A percentile compares a stretch with the other conserved stretches of the same genome.
Evolutionary conservation across 2,113 vertebrate genomes (phyloP).

Genomic region (Notarius lentiginosus): DNA sequence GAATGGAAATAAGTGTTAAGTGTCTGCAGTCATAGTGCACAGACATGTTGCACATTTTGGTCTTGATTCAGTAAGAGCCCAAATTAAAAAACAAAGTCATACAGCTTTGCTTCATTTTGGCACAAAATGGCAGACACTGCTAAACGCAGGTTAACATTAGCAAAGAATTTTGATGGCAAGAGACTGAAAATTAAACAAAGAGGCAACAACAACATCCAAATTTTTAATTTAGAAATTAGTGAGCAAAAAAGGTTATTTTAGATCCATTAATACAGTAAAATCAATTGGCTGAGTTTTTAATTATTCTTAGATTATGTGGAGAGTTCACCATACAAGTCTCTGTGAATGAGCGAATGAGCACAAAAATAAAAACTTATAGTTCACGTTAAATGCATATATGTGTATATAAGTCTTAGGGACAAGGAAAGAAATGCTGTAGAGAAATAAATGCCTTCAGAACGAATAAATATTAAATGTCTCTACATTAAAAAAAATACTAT

Average conservation of each 20-base stretch:
- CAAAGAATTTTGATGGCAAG: neutral
- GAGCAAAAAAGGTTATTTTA: neutral
- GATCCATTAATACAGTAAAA: neutral
- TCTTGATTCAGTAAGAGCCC: neutral
- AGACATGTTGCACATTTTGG: neutral
- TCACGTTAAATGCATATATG: no score
- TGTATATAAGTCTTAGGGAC: no score
- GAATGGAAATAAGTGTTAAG: neutral
- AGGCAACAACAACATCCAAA: neutral
- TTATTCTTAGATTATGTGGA: neutral
- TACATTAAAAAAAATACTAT: no score
- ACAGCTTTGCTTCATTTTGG: no score
- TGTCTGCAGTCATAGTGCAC: neutral
- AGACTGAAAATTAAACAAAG: neutral
- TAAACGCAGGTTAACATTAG: neutral
- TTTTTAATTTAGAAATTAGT: neutral
- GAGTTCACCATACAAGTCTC: no score
- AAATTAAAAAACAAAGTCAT: no score
- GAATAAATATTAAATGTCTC: no score
- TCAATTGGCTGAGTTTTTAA: neutral
- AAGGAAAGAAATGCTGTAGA: no score
- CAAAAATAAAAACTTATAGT: no score
- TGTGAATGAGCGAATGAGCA: neutral
- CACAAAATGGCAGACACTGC: neutral
- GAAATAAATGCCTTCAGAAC: no score